These are phyloP conservation scores for Epizoanthus stellaris DNA, from an alignment of 92 coral and sea anemone species.

Conservation along the genomic window DNA sequence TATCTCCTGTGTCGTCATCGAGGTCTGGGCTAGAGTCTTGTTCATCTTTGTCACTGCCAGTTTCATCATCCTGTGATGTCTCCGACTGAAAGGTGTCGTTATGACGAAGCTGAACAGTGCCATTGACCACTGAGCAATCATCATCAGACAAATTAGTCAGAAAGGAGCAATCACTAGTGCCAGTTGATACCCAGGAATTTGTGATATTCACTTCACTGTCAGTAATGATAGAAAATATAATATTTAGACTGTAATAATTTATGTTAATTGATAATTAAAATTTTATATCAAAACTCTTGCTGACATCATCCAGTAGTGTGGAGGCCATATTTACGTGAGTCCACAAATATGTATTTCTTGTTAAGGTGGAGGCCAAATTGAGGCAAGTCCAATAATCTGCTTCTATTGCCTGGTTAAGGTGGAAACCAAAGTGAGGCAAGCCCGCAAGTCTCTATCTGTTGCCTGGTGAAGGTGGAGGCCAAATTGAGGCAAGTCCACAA, in stretches of 20 bases:
- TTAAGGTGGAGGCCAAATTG: background rate
- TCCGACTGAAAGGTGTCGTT: background rate
- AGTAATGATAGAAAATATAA: too few relatives aligned
- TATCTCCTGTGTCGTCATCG: background rate
- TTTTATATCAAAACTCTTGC: too few relatives aligned
- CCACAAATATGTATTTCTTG: background rate
- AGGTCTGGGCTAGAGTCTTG: background rate
- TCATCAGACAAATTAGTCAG: too few relatives aligned
- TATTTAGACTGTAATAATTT: too few relatives aligned
- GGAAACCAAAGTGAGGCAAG: background rate
- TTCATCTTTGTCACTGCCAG: slow-evolving; percentile 12
- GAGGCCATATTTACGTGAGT: too few relatives aligned
- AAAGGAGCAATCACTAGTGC: background rate
- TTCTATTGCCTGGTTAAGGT: too few relatives aligned
- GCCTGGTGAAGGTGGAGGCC: background rate
- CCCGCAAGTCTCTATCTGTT: background rate
- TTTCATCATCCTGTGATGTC: background rate
- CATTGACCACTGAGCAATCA: too few relatives aligned
- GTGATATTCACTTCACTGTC: too few relatives aligned
- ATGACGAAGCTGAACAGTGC: too few relatives aligned
- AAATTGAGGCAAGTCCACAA: background rate
- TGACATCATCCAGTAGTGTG: too few relatives aligned
- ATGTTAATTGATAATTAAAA: too few relatives aligned
- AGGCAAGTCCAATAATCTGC: background rate
- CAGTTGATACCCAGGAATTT: too few relatives aligned